Base-by-base conservation (phyloP, 2,113 vertebrate genomes). In the Tretioscincus oriximinensis region DNA sequence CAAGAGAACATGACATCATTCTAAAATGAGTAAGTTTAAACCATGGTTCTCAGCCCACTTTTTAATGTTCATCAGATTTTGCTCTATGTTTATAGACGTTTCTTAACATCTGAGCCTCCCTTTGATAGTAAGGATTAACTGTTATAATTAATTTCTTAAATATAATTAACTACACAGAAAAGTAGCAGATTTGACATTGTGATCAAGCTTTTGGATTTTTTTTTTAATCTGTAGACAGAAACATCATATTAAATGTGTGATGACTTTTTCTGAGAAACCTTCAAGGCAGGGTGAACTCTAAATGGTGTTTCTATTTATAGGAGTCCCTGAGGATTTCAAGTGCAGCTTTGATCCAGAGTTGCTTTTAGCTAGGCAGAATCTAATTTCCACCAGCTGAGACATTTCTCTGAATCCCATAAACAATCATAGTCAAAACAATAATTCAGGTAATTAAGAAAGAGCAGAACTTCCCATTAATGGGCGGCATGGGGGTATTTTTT, bases 311-410 rank as follows among this genome's bases (percentile, higher is more conserved):
- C 28, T 72, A 14, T 85, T 41, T 31, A 14, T 29, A 26, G 68
- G 14, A 24, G 28, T 74, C 24, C 10, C 82, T 2, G 41, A 71
- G 77, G 69, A 45, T 28, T 64, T 78, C 41, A 69, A 67, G 5
- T 58, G 73, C 0, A 58, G 51, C 54, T 58, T 58, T 76, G 69
- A 81, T 60, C 64, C 65, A 72, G 20, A 1, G 2, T 68, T 80
- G 49, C 31, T 88, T 85, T 85, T 35, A 54, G 3, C 1, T 0
- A 63, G 54, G 41, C 60, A 83, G 66, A 31, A 21, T 35, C 72
- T 79, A 58, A 24, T 86, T 60, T 81, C 73, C 73, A 81, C 54
- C 54, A 49, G 73, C 85, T 79, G 35, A 82, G 29, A 68, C 68
- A 74, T 1, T 7, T 76, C 0, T 0, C 22, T 0, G 0, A 54